Evolutionary conservation across 2,888 invertebrate genomes (phyloP).

Genomic region (Trissolcus japonicus): DNA sequence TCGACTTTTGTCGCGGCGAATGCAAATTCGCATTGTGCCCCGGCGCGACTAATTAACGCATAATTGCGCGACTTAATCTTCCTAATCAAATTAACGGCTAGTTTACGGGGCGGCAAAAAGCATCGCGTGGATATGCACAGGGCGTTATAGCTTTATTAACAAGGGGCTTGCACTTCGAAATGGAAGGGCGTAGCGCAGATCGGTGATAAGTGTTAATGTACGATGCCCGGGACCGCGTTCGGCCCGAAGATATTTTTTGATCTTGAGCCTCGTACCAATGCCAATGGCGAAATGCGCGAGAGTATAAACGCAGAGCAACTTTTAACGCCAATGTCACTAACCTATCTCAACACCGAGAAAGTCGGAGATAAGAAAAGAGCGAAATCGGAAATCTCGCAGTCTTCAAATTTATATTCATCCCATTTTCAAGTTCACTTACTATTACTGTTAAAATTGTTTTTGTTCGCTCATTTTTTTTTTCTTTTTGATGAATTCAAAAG

Average conservation of each 20-base stretch:
- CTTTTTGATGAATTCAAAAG: too few species aligned
- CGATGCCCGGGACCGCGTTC: slow-evolving; percentile 48
- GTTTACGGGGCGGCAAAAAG: slow-evolving; percentile 20
- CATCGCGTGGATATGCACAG: slow-evolving; percentile 25
- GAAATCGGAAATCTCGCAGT: too few species aligned
- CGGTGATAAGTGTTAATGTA: slow-evolving; percentile 58
- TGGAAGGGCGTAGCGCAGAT: slow-evolving; percentile 53
- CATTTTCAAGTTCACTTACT: slow-evolving; percentile 54
- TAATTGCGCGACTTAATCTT: slow-evolving; percentile 38
- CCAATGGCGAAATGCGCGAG: slow-evolving; percentile 44
- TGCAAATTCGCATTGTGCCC: slow-evolving; percentile 21
- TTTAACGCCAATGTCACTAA: slow-evolving; percentile 28
- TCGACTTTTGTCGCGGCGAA: neutral
- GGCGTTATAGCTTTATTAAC: slow-evolving; percentile 51
- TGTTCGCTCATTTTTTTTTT: slow-evolving; percentile 1
- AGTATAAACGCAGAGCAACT: slow-evolving; percentile 21
- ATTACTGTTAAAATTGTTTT: slow-evolving; percentile 1
- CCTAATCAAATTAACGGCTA: slow-evolving; percentile 50
- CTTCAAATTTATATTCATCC: slow-evolving; percentile 62
- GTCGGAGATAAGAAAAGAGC: neutral
- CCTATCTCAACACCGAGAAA: slow-evolving; percentile 44
- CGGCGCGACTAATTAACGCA: slow-evolving; percentile 31
- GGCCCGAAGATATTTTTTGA: slow-evolving; percentile 56
- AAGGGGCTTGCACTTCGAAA: slow-evolving; percentile 44
- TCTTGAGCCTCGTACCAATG: slow-evolving; percentile 45